These are phyloP conservation scores for Triplophysa siluroides DNA, from an alignment of 2,113 vertebrate species.

Conservation along the genomic window DNA sequence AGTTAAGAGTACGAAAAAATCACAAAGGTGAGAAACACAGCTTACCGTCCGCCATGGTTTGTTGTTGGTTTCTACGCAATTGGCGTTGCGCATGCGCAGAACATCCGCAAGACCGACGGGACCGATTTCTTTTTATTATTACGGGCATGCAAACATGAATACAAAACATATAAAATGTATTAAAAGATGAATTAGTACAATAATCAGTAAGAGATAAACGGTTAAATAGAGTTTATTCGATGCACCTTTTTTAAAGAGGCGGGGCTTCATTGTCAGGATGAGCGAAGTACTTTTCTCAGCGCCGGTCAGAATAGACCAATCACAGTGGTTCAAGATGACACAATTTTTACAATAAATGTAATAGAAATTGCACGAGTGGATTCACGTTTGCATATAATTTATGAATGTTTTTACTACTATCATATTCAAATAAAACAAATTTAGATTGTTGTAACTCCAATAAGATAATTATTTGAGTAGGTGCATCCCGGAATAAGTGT, in stretches of 20 bases:
- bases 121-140: neutral
- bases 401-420: neutral
- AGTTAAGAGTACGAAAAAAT: neutral
- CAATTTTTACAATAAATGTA: too few relatives aligned
- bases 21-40: conserved; percentile 43
- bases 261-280: too few relatives aligned
- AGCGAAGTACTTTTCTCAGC: neutral
- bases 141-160: too few relatives aligned
- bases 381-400: neutral
- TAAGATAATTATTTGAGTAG: neutral
- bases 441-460: neutral
- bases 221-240: neutral
- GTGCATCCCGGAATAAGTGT: too few relatives aligned
- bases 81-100: conserved; percentile 24
- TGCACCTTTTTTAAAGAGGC: neutral
- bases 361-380: neutral
- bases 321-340: neutral
- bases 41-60: conserved; percentile 82
- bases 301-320: too few relatives aligned
- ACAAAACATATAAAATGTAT: too few relatives aligned
- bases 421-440: neutral
- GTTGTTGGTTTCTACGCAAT: conserved; percentile 68
- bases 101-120: neutral
- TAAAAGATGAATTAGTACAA: too few relatives aligned
- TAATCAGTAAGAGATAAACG: too few relatives aligned